These are phyloP conservation scores for Digitonthophagus gazella DNA, from an alignment of 2,888 invertebrate genomes.

Conservation along the genomic window DNA sequence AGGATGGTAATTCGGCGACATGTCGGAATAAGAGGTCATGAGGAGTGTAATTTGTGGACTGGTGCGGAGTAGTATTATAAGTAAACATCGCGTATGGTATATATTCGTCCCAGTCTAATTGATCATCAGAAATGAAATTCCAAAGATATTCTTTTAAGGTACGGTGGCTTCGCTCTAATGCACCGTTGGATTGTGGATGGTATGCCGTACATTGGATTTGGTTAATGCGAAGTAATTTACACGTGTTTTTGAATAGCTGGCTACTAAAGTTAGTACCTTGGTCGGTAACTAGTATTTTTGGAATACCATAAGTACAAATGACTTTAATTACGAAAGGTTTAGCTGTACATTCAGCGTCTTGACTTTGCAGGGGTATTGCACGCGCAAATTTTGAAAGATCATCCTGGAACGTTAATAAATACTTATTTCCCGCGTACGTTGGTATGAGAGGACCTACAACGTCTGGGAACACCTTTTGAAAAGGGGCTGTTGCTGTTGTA, in stretches of 20 bases:
- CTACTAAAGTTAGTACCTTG: conserved; percentile 38
- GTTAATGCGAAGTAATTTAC: conserved; percentile 37
- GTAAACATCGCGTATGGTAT: no score
- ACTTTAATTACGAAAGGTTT: conserved; percentile 31
- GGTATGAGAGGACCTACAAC: conserved; percentile 39
- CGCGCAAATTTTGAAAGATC: conserved; percentile 19
- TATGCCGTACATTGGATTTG: conserved; percentile 38
- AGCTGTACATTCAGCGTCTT: conserved; percentile 33
- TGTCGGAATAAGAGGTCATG: neutral
- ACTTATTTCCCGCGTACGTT: conserved; percentile 36
- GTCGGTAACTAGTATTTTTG: conserved; percentile 37
- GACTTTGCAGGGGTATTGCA: conserved; percentile 29
- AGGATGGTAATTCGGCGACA: neutral
- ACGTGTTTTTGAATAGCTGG: conserved; percentile 36
- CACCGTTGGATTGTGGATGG: conserved; percentile 39
- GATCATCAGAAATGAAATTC: conserved; percentile 36
- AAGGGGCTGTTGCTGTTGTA: conserved; percentile 37
- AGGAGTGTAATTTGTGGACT: no score
- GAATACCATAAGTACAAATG: conserved; percentile 37
- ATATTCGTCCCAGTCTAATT: conserved; percentile 42
- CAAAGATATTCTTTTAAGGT: conserved; percentile 39
- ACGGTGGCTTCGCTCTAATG: conserved; percentile 38
- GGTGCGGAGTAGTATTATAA: no score
- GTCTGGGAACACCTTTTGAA: conserved; percentile 39
- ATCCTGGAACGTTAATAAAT: no score